Conservation (phyloP, 2,797 vertebrate species). For the Myotis pilosus region DNA sequence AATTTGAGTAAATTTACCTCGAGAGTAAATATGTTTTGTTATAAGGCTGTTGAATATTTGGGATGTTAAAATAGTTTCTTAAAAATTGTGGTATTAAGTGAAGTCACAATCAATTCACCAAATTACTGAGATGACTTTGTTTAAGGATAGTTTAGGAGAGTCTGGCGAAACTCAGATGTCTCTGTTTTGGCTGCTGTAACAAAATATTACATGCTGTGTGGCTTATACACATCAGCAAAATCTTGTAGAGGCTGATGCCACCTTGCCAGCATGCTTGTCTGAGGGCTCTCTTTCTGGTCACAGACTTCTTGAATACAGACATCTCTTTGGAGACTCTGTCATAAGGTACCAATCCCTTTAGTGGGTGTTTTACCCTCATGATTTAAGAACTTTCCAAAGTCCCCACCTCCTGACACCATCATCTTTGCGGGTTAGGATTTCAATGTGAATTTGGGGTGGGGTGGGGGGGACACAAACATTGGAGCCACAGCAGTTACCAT, state of each 20-base stretch:
- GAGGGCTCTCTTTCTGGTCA: background rate
- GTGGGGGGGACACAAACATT: background rate
- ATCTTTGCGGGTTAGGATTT: background rate
- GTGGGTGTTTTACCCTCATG: background rate
- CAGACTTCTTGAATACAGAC: background rate
- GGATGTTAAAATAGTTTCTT: background rate
- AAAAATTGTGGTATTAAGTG: background rate
- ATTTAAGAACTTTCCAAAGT: background rate
- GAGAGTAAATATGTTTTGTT: background rate
- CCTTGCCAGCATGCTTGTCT: rapidly evolving
- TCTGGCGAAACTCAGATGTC: background rate
- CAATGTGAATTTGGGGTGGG: background rate
- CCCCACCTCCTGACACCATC: background rate
- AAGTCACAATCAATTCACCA: background rate
- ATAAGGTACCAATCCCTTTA: background rate
- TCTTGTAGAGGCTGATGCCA: background rate
- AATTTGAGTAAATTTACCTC: background rate
- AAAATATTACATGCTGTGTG: background rate
- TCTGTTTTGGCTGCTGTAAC: background rate
- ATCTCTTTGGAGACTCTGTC: background rate
- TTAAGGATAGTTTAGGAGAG: background rate
- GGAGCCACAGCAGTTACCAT: background rate
- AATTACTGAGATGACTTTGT: background rate
- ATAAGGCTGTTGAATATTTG: background rate
- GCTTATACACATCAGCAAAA: background rate